Conservation (phyloP, 35 echinoderm and acorn worm species). For the Ophioderma brevispina region DNA sequence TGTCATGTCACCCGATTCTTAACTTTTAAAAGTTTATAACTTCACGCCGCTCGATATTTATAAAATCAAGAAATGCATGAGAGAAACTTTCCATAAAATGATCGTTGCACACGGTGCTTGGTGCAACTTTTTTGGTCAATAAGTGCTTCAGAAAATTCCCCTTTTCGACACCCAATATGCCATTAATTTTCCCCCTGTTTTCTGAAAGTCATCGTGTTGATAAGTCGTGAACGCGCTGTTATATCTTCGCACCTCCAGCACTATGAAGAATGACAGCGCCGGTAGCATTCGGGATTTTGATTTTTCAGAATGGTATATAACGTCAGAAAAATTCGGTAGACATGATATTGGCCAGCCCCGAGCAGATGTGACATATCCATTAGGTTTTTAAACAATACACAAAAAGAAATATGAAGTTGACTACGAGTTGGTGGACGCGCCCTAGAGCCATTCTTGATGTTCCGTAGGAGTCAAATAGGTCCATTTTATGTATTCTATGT, state of each 20-base stretch:
- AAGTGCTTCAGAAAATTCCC: background rate
- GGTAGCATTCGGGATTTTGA: background rate
- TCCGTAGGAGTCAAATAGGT: slow-evolving; percentile 6
- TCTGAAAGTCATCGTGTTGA: background rate
- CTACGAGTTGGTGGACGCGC: background rate
- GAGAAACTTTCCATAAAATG: no score
- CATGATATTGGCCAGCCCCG: background rate
- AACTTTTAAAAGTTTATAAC: no score
- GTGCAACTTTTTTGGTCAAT: background rate
- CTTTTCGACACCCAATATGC: background rate
- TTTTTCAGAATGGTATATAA: background rate
- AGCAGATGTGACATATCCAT: background rate
- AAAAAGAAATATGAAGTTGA: background rate
- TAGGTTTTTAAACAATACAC: slow-evolving; percentile 11
- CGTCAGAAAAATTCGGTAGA: background rate
- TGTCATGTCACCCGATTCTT: no score
- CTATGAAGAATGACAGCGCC: background rate
- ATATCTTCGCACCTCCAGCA: background rate
- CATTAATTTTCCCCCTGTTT: background rate
- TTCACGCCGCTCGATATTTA: no score
- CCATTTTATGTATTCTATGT: background rate
- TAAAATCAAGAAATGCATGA: no score
- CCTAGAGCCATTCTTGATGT: background rate
- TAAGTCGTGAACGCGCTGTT: background rate
- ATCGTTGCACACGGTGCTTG: background rate